These are phyloP conservation scores for Caenorhabditis latens DNA, from an alignment of 1,140 invertebrate species.

Conservation along the genomic window DNA sequence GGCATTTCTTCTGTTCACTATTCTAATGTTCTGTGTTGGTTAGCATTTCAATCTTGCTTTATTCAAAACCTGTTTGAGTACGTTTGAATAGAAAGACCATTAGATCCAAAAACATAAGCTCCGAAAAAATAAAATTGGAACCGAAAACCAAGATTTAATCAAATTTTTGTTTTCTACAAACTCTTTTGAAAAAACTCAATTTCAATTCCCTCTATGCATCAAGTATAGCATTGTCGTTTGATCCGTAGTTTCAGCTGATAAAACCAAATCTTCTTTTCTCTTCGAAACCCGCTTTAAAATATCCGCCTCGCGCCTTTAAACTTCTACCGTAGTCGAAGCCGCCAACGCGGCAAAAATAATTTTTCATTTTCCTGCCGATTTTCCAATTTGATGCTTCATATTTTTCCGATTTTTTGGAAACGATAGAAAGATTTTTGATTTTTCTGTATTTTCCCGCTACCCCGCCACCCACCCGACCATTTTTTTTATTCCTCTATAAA, in stretches of 20 bases:
- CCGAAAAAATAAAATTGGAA: too few relatives aligned
- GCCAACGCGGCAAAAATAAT: slow-evolving; percentile 18
- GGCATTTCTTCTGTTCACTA: neutral
- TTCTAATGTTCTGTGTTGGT: neutral
- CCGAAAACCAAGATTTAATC: too few relatives aligned
- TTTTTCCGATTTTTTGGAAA: neutral
- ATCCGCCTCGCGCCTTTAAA: slow-evolving; percentile 27
- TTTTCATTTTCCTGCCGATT: neutral
- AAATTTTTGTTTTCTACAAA: too few relatives aligned
- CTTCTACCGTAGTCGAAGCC: neutral
- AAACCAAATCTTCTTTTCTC: neutral
- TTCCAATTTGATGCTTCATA: neutral
- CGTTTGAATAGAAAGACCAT: too few relatives aligned
- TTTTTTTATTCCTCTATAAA: neutral
- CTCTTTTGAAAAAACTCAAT: too few relatives aligned
- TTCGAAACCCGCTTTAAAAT: neutral
- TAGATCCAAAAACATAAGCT: neutral
- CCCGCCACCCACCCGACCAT: neutral
- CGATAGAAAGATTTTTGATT: neutral
- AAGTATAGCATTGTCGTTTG: neutral
- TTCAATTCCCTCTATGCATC: too few relatives aligned
- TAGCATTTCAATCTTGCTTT: too few relatives aligned
- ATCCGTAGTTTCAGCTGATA: too few relatives aligned
- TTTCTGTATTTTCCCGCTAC: neutral
- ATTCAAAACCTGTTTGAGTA: too few relatives aligned